Evolutionary conservation across 92 coral and sea anemone genomes (phyloP), one percentile per base, ranked within the genome.

Genomic region (Epizoanthus ramosus): DNA sequence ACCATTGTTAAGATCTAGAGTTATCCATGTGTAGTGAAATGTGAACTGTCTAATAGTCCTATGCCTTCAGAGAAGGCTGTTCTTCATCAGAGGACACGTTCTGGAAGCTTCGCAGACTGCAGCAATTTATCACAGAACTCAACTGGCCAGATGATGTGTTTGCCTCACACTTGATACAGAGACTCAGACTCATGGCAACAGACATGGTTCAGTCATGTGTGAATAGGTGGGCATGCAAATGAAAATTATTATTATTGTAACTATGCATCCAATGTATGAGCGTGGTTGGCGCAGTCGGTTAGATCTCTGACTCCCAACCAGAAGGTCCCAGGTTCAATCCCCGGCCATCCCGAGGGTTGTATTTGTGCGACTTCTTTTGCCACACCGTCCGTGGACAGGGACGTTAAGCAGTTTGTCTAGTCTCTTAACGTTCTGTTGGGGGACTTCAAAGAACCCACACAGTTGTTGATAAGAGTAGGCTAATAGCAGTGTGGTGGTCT

Each of bases 111-210:
- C 86, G 90, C 10, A 98, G 93, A 23, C 88, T 96, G 23, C 98
- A 96, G 65, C 92, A 95, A 87, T 96, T 96, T 71, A 91, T 94
- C 17, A 84, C 92, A 3, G 99, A 96, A 60, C 94, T 96, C 1
- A 92, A 94, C 83, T 96, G 99, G 99, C 99, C 99, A 63, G 99
- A 96, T 68, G 95, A 90, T 35, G 98, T 92, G 33, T 79, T 96
- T 69, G 99, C 95, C 17, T 86, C 90, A 12, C 99, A 96, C 84
- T 89, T 96, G 21, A 85, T 92, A 67, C 91, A 90, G 69, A 88
- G 99, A 71, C 88, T 96, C 5, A 93, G 94, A 65, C 88, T 96
- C 14, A 96, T 96, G 99, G 91, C 99, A 23, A 83, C 99, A 28
- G 99, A 96, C 84, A 96, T 96, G 99, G 95, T 94, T 15, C 93